Percentiles rank a stretch among this genome's conserved stretches.
Evolutionary conservation across 2,113 vertebrate species (phyloP).

Genomic region (Thomomys bottae): DNA sequence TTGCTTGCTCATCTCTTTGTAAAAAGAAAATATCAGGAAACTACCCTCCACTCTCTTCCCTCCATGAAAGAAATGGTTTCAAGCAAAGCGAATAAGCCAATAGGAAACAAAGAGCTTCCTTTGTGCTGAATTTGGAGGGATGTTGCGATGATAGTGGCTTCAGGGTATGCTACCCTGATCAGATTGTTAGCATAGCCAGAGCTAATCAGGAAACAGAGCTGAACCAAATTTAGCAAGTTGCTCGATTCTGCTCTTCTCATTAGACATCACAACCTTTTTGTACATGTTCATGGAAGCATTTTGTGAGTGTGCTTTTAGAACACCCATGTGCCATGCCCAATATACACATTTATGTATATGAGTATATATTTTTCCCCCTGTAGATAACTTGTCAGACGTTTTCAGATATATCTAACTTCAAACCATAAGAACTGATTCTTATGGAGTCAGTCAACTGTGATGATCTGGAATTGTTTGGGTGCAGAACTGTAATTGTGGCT

Average conservation of each 20-base stretch:
- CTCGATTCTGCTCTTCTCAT: slow-evolving; percentile 20
- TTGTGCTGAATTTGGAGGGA: slow-evolving; percentile 49
- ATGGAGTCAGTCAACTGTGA: neutral
- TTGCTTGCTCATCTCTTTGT: slow-evolving; percentile 36
- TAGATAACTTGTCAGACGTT: slow-evolving; percentile 6
- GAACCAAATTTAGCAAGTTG: slow-evolving; percentile 35
- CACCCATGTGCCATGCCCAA: neutral
- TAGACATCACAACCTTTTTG: slow-evolving; percentile 41
- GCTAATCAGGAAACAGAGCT: slow-evolving; percentile 48
- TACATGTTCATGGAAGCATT: slow-evolving; percentile 32
- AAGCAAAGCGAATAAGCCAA: slow-evolving; percentile 50
- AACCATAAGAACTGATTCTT: neutral
- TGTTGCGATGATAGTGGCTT: slow-evolving; percentile 42
- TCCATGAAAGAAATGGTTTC: slow-evolving; percentile 33
- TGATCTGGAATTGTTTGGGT: neutral
- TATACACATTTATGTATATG: neutral
- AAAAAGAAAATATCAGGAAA: slow-evolving; percentile 52
- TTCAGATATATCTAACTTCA: slow-evolving; percentile 37
- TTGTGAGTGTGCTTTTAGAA: slow-evolving; percentile 32
- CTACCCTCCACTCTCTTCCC: neutral
- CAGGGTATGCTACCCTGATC: slow-evolving; percentile 30
- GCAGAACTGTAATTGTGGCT: neutral
- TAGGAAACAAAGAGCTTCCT: slow-evolving; percentile 7
- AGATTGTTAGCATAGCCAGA: slow-evolving; percentile 36
- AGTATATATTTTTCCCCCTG: neutral